Conservation (phyloP, 2,888 invertebrate species). For the Orthosia gracilis region DNA sequence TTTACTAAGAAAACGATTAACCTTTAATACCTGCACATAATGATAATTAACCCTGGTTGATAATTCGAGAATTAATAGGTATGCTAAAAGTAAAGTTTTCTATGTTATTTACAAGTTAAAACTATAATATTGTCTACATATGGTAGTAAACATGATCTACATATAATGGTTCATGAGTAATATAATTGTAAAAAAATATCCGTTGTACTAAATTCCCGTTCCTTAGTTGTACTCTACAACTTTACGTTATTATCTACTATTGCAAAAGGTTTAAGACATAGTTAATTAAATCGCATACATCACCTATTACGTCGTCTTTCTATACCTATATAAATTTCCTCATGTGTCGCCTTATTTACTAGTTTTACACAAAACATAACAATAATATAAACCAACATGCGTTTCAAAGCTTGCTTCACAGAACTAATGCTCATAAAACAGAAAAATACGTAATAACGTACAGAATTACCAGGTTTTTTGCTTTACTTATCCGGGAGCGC, state of each 20-base stretch:
- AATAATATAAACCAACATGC: background rate
- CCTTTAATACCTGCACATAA: slow-evolving; percentile 28
- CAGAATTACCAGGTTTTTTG: slow-evolving; percentile 70
- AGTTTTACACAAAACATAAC: background rate
- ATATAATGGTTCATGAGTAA: background rate
- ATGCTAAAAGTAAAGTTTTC: background rate
- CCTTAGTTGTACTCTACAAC: background rate
- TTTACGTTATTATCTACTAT: background rate
- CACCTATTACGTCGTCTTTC: background rate
- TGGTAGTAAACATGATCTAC: background rate
- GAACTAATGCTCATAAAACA: slow-evolving; percentile 46
- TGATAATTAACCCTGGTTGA: slow-evolving; percentile 32
- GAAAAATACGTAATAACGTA: slow-evolving; percentile 63
- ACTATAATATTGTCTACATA: background rate
- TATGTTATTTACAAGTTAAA: background rate
- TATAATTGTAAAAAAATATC: background rate
- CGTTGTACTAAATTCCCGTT: too few relatives aligned
- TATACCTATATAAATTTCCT: too few relatives aligned
- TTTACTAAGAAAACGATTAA: slow-evolving; percentile 37
- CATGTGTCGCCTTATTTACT: background rate
- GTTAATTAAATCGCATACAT: background rate
- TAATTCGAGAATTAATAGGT: slow-evolving; percentile 8
- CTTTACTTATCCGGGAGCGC: slow-evolving; percentile 73
- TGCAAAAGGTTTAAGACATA: background rate
- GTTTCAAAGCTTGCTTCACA: slow-evolving; percentile 8